Percentiles rank a stretch among this genome's conserved stretches.
phyloP scores from a whole-genome alignment of 2,888 invertebrate species.

The Cantharis nigra region DNA sequence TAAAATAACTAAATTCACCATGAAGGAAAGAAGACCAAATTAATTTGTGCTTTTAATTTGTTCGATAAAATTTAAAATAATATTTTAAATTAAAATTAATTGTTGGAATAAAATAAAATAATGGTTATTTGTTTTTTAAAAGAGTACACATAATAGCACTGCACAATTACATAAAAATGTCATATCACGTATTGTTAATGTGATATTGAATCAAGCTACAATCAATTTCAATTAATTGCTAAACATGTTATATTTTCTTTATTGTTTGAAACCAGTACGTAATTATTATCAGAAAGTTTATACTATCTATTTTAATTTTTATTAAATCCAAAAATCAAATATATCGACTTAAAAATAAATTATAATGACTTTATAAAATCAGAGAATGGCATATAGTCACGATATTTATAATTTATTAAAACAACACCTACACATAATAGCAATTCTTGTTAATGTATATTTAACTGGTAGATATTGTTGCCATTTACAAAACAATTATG shows the following conservation, averaged over 20 bases:
- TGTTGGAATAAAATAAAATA: not conserved
- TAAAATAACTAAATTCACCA: not conserved
- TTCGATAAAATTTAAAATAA: not conserved
- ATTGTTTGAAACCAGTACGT: not conserved
- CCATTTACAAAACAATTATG: slow-evolving; percentile 9
- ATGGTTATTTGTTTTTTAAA: not conserved
- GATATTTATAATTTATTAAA: not conserved
- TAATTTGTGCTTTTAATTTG: not conserved
- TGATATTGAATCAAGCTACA: not conserved
- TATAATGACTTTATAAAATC: not conserved
- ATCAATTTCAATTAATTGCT: not conserved
- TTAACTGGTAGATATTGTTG: slow-evolving; percentile 8
- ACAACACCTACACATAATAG: slow-evolving; percentile 1
- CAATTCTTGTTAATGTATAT: not conserved
- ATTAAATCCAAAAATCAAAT: not conserved
- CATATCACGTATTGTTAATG: not conserved
- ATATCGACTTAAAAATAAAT: not conserved
- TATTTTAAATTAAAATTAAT: not conserved
- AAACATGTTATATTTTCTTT: not conserved
- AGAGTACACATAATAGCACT: not conserved
- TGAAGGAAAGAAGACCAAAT: not conserved
- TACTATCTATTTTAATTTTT: not conserved
- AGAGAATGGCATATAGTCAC: not conserved
- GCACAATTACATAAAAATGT: not conserved
- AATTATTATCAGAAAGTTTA: not conserved